Conservation (phyloP, 2,888 invertebrate genomes). For the Imbricaverruca yamaguchii region DNA sequence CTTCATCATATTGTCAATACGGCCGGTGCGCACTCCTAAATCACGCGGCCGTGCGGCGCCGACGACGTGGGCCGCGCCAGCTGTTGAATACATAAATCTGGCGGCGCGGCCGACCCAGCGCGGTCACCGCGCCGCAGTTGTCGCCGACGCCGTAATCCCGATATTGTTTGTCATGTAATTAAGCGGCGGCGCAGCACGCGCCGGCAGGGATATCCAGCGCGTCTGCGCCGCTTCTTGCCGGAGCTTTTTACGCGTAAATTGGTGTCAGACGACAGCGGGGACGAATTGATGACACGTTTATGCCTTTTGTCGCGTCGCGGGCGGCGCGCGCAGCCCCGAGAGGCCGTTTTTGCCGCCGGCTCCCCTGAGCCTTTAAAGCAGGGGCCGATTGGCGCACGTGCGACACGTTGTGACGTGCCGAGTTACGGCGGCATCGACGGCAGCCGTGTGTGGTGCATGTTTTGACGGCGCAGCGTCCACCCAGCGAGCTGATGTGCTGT, state of each 20-base stretch:
- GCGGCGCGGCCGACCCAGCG: neutral
- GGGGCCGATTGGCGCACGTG: neutral
- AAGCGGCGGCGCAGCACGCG: neutral
- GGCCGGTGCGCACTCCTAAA: neutral
- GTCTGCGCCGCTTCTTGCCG: neutral
- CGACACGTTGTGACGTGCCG: neutral
- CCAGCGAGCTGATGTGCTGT: too few relatives aligned
- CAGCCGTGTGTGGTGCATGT: neutral
- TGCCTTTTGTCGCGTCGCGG: constrained; percentile 9
- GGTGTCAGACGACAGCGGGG: neutral
- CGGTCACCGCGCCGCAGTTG: constrained; percentile 5
- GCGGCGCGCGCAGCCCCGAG: neutral
- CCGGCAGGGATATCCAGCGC: neutral
- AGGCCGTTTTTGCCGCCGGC: neutral
- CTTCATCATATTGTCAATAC: constrained; percentile 16
- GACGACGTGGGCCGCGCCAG: neutral
- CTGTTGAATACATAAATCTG: neutral
- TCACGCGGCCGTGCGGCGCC: neutral
- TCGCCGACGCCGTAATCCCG: neutral
- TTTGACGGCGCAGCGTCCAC: neutral
- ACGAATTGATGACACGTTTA: constrained; percentile 19
- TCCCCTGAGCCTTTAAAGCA: constrained; percentile 11
- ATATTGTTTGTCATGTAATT: constrained; percentile 19
- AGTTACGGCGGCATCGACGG: neutral
- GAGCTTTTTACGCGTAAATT: constrained; percentile 5